These are phyloP conservation scores for Sinocyclocheilus anshuiensis DNA, from an alignment of 2,113 vertebrate genomes.

Conservation along the genomic window DNA sequence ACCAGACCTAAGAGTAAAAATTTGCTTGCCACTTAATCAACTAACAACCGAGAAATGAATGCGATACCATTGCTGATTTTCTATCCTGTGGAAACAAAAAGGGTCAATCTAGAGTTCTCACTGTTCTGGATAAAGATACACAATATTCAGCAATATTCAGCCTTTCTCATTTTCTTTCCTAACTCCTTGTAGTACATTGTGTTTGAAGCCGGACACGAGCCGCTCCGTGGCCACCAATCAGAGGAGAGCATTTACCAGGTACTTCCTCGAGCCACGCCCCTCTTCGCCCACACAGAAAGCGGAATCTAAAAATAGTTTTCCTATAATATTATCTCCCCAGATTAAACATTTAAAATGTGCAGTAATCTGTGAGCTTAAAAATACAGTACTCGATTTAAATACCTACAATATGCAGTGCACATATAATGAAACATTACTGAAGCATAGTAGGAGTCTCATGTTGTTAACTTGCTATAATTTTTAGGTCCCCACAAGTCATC, in stretches of 20 bases:
- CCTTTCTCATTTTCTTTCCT: constrained; percentile 56
- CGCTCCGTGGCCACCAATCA: constrained; percentile 92
- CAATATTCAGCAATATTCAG: not conserved
- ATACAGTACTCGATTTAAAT: not conserved
- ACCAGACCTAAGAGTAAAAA: not conserved
- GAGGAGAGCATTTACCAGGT: constrained; percentile 99
- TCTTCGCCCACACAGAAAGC: constrained; percentile 12
- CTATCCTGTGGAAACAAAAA: not conserved
- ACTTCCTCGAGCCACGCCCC: constrained; percentile 73
- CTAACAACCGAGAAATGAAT: not conserved
- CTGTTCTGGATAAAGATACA: not conserved
- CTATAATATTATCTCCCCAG: not conserved
- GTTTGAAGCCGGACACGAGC: constrained; percentile 99
- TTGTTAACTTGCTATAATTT: constrained; percentile 55
- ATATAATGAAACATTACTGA: not conserved
- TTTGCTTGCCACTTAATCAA: not conserved
- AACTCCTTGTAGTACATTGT: constrained; percentile 91
- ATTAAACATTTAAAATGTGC: not conserved
- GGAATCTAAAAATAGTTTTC: not conserved
- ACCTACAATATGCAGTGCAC: not conserved
- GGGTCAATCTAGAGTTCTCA: not conserved
- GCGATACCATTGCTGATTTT: not conserved
- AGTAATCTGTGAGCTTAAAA: not conserved
- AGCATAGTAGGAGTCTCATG: not conserved
- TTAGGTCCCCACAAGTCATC: constrained; percentile 97